Evolutionary conservation across 2,888 invertebrate genomes (phyloP), one percentile per base, ranked within the genome.

Genomic region (Chrysotoxum bicinctum): DNA sequence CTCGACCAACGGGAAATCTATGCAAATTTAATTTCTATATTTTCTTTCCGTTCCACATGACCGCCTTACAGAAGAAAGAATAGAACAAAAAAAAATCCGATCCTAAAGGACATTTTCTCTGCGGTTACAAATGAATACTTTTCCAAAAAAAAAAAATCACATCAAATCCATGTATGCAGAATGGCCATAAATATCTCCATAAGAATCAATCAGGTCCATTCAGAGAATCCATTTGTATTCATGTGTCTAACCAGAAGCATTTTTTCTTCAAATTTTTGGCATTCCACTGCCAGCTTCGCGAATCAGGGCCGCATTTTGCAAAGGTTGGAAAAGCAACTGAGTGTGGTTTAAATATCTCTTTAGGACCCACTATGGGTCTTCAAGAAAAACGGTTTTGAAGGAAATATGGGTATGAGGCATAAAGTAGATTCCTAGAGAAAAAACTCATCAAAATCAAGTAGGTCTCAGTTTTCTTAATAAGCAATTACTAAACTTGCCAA

Each of bases 171-270:
- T 87, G 87, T 87, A 82, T 87, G 87, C 87, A 87, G 87, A 88
- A 83, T 84, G 78, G 75, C 58, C 87, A 88, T 88, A 87, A 87
- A 87, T 88, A 85, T 88, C 87, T 88, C 87, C 87, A 88, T 88
- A 87, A 89, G 90, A 91, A 91, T 91, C 91, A 91, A 91, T 91
- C 91, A 91, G 88, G 88, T 89, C 89, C 88, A 89, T 90, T 90
- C 89, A 90, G 90, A 89, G 88, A 88, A 89, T 88, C 87, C 90
- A 91, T 91, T 91, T 90, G 90, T 91, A 89, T 91, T 89, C 90
- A 91, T 91, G 88, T 87, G 83, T 87, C 87, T 87, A 80, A 75
- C 79, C 85, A 73, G 77, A 73, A 76, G 68, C 48, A 72, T 64
- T 60, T 52, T 75, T 12, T 75, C 56, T 40, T 19, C 60, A 87